Base-by-base conservation (phyloP, 2,888 invertebrate genomes). In the Agrochola litura region DNA sequence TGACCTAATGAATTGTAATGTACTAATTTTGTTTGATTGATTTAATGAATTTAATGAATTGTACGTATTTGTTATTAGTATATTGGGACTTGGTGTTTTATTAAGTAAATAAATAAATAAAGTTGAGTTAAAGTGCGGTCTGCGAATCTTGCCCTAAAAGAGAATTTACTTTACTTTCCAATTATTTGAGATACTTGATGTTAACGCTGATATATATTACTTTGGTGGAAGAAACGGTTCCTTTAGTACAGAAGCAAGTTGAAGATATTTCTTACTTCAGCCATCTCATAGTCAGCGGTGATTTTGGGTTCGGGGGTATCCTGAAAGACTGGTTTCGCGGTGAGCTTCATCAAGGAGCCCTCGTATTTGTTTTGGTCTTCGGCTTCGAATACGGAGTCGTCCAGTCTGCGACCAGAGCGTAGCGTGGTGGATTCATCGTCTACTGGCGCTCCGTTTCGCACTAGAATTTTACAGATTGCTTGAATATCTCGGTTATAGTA, bases 281-380 rank as follows among this genome's bases (percentile, higher is more conserved):
- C 70, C 80, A 91, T 82, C 16, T 84, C 83, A 0, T 19, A 2
- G 71, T 90, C 91, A 0, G 61, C 73, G 0, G 90, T 89, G 2
- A 85, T 68, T 0, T 49, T 16, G 2, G 82, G 49, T 1, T 0
- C 2, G 68, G 66, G 10, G 63, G 71, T 5, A 76, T 83, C 37
- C 67, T 84, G 4, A 30, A 84, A 84, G 0, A 90, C 85, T 30
- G 94, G 90, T 60, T 89, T 93, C 0, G 92, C 92, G 0, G 95
- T 95, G 1, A 95, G 90, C 76, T 90, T 94, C 93, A 95, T 92
- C 37, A 96, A 88, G 0, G 92, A 92, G 0, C 95, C 95, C 76
- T 96, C 95, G 70, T 91, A 95, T 54, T 88, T 91, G 74, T 93
- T 90, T 41, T 93, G 90, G n/a, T 92, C 92, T 4, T 93, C 90